Percentiles rank a stretch among this genome's conserved stretches.
Conservation (phyloP, 2,113 vertebrate genomes). For the Brachionichthys hirsutus region DNA sequence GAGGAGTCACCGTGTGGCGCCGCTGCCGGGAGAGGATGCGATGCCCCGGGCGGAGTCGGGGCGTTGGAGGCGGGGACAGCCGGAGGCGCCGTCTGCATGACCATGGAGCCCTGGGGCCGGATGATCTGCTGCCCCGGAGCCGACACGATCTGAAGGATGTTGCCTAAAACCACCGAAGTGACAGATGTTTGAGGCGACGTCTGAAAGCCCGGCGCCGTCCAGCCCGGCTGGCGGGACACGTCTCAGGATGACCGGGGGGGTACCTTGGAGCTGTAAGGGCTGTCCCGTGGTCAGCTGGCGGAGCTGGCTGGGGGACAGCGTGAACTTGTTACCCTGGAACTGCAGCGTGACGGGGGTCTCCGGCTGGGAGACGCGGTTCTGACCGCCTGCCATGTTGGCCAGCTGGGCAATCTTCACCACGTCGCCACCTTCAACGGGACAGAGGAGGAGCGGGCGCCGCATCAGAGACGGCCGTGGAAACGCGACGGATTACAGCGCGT, state of each 20-base stretch:
- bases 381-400: slow-evolving; percentile 83
- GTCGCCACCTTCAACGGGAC: slow-evolving; percentile 82
- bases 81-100: slow-evolving; percentile 84
- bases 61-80: slow-evolving; percentile 78
- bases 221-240: too few species aligned
- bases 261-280: slow-evolving; percentile 93
- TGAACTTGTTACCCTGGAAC: slow-evolving; percentile 94
- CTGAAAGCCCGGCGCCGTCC: too few species aligned
- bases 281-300: slow-evolving; percentile 93
- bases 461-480: too few species aligned
- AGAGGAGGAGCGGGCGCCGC: not conserved
- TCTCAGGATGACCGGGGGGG: not conserved
- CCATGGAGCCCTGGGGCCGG: slow-evolving; percentile 83
- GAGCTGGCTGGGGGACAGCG: slow-evolving; percentile 89
- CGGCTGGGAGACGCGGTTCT: slow-evolving; percentile 85
- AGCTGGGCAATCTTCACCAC: slow-evolving; percentile 88
- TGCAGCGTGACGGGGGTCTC: slow-evolving; percentile 92
- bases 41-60: slow-evolving; percentile 73
- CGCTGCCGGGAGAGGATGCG: slow-evolving; percentile 74
- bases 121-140: slow-evolving; percentile 87
- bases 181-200: not conserved
- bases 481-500: too few species aligned
- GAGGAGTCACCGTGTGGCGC: slow-evolving; percentile 77
- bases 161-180: slow-evolving; percentile 74
- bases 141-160: slow-evolving; percentile 91